Base-by-base conservation (phyloP, 2,113 vertebrate genomes). In the Symphodus melops region DNA sequence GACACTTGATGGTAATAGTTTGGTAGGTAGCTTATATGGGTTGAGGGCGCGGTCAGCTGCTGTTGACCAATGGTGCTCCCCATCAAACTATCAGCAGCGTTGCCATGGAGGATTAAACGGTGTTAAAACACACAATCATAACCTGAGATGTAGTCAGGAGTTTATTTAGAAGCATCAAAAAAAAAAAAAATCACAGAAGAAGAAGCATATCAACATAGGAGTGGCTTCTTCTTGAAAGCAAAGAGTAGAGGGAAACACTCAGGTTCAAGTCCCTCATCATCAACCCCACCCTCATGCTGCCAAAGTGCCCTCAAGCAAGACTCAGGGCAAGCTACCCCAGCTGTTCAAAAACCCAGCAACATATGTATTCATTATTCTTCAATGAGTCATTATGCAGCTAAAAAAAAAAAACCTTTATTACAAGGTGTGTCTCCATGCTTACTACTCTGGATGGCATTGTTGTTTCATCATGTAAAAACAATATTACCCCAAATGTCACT, bases 21-120 rank as follows among this genome's bases (percentile, higher is more conserved):
- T 75, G 90, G 85, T 86, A 86, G 91, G 88, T 86, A 86, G 88
- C 84, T 86, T 49, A 65, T 74, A 68, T 68, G 92, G 88, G 91
- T 85, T 83, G 92, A 92, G 92, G 92, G 91, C 88, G 92, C 92
- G 92, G 92, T 92, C 91, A 92, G 86, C 77, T 21, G 89, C 75
- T 60, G 85, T 77, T 86, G 91, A 93, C 91, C 92, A 93, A 92
- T 93, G 87, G 54, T 53, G 83, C 72, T 75, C 73, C 75, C 61
- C 70, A 66, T 81, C 71, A 70, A 79, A 89, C 75, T 75, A 61
- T 68, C 82, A 68, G 60, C 68, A 7, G 75, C 82, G 86, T 87
- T 87, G 81, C 81, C 82, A 89, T 57, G 82, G 81, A 73, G 78
- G 72, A 86, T 72, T 68, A 79, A 67, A 39, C 25, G 20, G 75